phyloP scores from a whole-genome alignment of 2,888 invertebrate genomes.

The Lissonota sp. region DNA sequence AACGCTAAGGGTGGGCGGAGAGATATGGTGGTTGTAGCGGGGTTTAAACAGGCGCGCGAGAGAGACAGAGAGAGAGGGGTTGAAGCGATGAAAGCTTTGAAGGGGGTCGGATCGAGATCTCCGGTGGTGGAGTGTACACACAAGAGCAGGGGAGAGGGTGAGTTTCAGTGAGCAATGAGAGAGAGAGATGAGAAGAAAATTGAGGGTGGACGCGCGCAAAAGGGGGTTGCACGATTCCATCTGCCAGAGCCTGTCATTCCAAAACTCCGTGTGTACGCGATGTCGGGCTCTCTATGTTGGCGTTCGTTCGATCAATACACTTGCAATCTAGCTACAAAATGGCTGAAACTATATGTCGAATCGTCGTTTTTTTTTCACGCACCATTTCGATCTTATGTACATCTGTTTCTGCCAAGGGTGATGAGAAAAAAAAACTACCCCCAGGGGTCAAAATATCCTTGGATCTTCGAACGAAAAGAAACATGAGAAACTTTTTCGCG shows the following conservation, averaged over 20 bases:
- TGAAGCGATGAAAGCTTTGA: conserved; percentile 63
- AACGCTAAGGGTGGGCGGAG: conserved; percentile 81
- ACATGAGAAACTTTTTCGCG: neutral
- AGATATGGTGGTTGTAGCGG: conserved; percentile 76
- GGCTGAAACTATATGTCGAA: conserved; percentile 76
- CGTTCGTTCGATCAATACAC: conserved; percentile 82
- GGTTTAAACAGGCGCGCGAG: conserved; percentile 65
- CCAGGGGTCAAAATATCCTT: conserved; percentile 25
- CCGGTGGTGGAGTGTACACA: conserved; percentile 51
- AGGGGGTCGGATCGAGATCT: conserved; percentile 76
- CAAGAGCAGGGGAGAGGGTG: conserved; percentile 9
- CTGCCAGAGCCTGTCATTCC: conserved; percentile 85
- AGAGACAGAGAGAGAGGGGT: neutral
- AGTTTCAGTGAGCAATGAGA: conserved; percentile 39
- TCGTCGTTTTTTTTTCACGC: conserved; percentile 48
- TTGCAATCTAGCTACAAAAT: conserved; percentile 83
- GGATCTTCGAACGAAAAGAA: conserved; percentile 21
- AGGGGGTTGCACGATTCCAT: conserved; percentile 83
- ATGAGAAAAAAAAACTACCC: conserved; percentile 20
- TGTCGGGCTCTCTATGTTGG: conserved; percentile 75
- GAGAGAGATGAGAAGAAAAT: conserved; percentile 49
- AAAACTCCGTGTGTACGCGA: conserved; percentile 79
- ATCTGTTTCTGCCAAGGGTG: conserved; percentile 6
- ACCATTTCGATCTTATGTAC: conserved; percentile 56
- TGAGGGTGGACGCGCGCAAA: conserved; percentile 77